A percentile compares a stretch with the other conserved stretches of the same genome.
Evolutionary conservation across 2,888 invertebrate species (phyloP).

Genomic region (Temnothorax ravouxi): DNA sequence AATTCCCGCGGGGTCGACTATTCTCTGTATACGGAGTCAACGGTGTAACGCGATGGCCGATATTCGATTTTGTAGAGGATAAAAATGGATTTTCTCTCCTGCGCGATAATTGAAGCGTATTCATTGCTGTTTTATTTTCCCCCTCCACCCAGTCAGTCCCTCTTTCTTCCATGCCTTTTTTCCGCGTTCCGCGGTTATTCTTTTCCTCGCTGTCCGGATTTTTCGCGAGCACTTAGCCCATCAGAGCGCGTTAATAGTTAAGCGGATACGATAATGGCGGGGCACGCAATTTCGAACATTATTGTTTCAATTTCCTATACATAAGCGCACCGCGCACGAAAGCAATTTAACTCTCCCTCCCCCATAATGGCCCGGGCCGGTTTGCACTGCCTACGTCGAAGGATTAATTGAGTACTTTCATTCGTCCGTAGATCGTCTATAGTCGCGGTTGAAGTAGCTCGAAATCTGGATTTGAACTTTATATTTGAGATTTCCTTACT

Average conservation of each 20-base stretch:
- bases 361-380: slow-evolving; percentile 61
- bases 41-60: slow-evolving; percentile 73
- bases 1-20: slow-evolving; percentile 70
- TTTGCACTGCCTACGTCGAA: slow-evolving; percentile 38
- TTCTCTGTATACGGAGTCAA: slow-evolving; percentile 66
- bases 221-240: slow-evolving; percentile 55
- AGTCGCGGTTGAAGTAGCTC: slow-evolving; percentile 26
- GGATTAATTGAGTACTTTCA: slow-evolving; percentile 68
- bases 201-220: slow-evolving; percentile 33
- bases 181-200: slow-evolving; percentile 26
- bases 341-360: slow-evolving; percentile 70
- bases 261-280: slow-evolving; percentile 74
- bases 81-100: slow-evolving; percentile 73
- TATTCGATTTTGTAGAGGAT: slow-evolving; percentile 80
- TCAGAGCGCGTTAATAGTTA: slow-evolving; percentile 76
- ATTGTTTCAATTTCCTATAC: slow-evolving; percentile 79
- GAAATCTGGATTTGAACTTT: slow-evolving; percentile 7
- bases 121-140: slow-evolving; percentile 66
- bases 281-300: slow-evolving; percentile 76
- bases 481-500: slow-evolving; percentile 6
- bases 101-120: slow-evolving; percentile 76
- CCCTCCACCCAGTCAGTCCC: slow-evolving; percentile 15
- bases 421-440: slow-evolving; percentile 32
- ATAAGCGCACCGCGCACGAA: slow-evolving; percentile 66
- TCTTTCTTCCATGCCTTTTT: slow-evolving; percentile 27